Evolutionary conservation across 2,113 vertebrate genomes (phyloP), one percentile per base, ranked within the genome.

Genomic region (Pogonocichla stellata): DNA sequence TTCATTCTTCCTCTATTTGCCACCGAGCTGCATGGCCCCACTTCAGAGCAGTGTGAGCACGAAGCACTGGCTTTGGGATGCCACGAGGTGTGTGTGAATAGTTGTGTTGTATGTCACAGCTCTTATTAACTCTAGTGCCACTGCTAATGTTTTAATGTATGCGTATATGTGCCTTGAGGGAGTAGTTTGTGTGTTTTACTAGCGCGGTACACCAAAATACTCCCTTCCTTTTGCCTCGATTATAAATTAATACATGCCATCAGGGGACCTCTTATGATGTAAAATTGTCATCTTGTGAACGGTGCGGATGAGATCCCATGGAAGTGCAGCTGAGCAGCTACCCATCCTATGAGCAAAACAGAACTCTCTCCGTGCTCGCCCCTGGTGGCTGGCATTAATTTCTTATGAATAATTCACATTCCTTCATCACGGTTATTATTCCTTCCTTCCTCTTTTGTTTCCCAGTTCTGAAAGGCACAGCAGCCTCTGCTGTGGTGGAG

Each of bases 171-270:
- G 92, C 85, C 96, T 93, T 94, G 50, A 87, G 97, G 96, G 97
- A 97, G 90, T 80, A 95, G 93, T 97, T 96, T 94, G 84, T 97
- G 92, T 97, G 95, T 95, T 97, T 98, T 98, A 97, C 94, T 95
- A 95, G 96, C 3, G 3, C 91, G 87, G 95, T 96, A 97, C 87
- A 96, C 96, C 96, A 96, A 96, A 96, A 95, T 88, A 87, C 94
- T 96, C 90, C 75, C 71, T 97, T 97, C 95, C 94, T 93, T 96
- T 97, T 95, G 71, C 90, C 42, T 98, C 70, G 53, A 86, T 97
- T 97, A 97, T 98, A 95, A 97, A 98, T 98, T 98, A 98, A 98
- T 96, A 97, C 94, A 95, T 90, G 84, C 87, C 97, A 95, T 89
- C 97, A 92, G 62, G 96, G 95, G 97, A 97, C 96, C 94, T 96